Evolutionary conservation across 2,797 vertebrate species (phyloP).

Genomic region (Balearica regulorum): DNA sequence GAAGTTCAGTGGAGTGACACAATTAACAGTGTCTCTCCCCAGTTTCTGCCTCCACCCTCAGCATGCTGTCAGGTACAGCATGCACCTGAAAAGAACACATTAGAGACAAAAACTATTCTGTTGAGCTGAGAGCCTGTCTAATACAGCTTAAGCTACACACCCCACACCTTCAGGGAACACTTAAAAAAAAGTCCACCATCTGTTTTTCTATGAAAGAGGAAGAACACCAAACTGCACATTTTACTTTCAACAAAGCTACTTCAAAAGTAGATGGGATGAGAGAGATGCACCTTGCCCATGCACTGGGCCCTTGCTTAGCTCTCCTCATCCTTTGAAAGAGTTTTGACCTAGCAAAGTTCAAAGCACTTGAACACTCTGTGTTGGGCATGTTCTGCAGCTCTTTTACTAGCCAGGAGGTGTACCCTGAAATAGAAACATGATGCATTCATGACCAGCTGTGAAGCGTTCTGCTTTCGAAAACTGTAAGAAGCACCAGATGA

Average conservation of each 20-base stretch:
- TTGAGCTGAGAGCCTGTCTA: neutral
- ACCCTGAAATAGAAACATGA: neutral
- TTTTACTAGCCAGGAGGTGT: neutral
- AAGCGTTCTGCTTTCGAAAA: neutral
- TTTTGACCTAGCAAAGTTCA: neutral
- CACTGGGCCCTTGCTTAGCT: neutral
- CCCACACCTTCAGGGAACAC: neutral
- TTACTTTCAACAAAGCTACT: neutral
- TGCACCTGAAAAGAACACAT: neutral
- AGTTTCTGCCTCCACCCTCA: neutral
- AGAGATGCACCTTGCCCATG: neutral
- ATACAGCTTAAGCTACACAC: neutral
- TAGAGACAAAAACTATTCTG: neutral
- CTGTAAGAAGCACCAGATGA: neutral
- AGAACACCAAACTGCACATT: neutral
- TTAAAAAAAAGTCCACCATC: neutral
- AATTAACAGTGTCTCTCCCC: neutral
- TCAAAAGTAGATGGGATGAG: neutral
- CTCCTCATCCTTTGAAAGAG: neutral
- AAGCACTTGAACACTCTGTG: neutral
- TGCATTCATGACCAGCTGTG: neutral
- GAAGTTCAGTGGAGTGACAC: neutral
- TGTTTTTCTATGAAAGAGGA: neutral
- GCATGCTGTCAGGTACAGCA: neutral
- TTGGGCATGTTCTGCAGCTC: neutral